Conservation (phyloP, 2,113 vertebrate genomes). For the Podarcis raffonei region DNA sequence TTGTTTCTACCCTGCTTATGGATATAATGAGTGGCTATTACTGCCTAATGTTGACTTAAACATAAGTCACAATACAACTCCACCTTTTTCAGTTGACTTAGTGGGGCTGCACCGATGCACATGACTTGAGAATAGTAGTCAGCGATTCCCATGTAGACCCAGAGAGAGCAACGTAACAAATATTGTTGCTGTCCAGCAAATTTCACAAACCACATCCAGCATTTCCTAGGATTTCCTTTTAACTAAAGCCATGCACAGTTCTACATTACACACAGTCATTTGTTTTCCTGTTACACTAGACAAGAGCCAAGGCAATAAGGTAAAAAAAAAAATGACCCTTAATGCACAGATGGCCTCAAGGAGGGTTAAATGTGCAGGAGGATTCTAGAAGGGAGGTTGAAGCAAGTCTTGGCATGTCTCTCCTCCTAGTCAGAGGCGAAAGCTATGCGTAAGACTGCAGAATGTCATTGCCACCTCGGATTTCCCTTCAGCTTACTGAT, state of each 20-base stretch:
- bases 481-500: neutral
- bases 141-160: neutral
- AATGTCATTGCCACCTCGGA: neutral
- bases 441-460: neutral
- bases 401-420: neutral
- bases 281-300: neutral
- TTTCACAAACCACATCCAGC: neutral
- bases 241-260: neutral
- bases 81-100: neutral
- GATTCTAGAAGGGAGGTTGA: slow-evolving; percentile 1
- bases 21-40: neutral
- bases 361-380: slow-evolving; percentile 2
- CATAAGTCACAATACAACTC: neutral
- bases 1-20: neutral
- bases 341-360: neutral
- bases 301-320: neutral
- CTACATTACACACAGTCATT: neutral
- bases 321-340: too few relatives aligned
- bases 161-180: neutral
- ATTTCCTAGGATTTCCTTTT: neutral
- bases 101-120: neutral
- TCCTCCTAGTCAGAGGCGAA: slow-evolving; percentile 6
- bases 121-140: neutral
- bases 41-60: neutral
- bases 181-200: neutral